Percentiles rank a stretch among this genome's conserved stretches.
Conservation (phyloP, 2,888 invertebrate genomes). For the Xylota segnis region DNA sequence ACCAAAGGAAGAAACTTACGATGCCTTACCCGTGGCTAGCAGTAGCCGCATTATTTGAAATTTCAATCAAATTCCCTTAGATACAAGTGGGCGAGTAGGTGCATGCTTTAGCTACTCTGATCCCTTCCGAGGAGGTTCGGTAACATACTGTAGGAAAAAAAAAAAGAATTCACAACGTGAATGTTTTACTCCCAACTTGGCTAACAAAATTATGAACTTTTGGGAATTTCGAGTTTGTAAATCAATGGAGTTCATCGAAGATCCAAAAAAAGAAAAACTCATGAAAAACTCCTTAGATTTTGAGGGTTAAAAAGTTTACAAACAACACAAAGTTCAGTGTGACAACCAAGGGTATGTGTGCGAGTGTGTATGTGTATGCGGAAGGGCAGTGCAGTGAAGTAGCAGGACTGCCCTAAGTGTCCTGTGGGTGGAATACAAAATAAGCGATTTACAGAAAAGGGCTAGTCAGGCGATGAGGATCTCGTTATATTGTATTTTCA, state of each 20-base stretch:
- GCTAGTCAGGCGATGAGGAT: slow-evolving; percentile 10
- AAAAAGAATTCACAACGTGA: background rate
- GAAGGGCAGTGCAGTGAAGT: background rate
- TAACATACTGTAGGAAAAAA: slow-evolving; percentile 1
- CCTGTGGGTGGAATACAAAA: slow-evolving; percentile 32
- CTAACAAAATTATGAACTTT: slow-evolving; percentile 51
- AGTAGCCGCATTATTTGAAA: slow-evolving; percentile 13
- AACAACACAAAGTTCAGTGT: background rate
- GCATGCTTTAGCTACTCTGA: background rate
- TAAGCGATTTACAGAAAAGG: background rate
- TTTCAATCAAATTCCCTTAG: background rate
- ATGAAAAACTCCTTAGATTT: background rate
- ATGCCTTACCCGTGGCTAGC: background rate
- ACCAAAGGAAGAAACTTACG: background rate
- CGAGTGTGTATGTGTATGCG: too few species aligned
- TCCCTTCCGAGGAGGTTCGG: background rate
- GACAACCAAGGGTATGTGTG: background rate
- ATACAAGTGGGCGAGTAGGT: background rate
- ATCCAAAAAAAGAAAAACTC: background rate
- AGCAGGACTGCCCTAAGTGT: background rate
- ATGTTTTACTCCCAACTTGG: background rate
- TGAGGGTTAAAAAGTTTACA: slow-evolving; percentile 18
- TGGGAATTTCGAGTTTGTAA: slow-evolving; percentile 28
- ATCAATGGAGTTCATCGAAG: slow-evolving; percentile 44
- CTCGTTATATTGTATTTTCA: slow-evolving; percentile 51